phyloP scores from a whole-genome alignment of 92 coral and sea anemone species.

The Anthopleura xanthogrammica region DNA sequence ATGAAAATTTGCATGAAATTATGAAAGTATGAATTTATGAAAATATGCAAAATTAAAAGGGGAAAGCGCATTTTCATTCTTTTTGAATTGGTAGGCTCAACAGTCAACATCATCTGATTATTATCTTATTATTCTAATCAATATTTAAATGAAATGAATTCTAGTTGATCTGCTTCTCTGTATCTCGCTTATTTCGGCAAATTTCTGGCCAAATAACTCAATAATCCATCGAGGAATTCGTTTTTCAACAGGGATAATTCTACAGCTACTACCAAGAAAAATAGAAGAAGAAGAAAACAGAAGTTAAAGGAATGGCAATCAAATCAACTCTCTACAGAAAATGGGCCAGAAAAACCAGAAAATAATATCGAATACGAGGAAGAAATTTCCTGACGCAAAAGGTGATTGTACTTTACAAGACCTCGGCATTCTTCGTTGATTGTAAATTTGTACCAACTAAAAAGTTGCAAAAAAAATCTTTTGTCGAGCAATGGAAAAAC shows the following conservation, averaged over 20 bases:
- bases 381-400: neutral
- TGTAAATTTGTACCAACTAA: too few species aligned
- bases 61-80: too few species aligned
- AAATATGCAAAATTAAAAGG: too few species aligned
- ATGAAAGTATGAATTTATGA: too few species aligned
- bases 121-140: too few species aligned
- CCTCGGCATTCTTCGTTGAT: too few species aligned
- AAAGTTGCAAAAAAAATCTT: too few species aligned
- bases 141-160: too few species aligned
- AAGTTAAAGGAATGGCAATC: conserved; percentile 1
- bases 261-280: conserved; percentile 9
- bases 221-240: neutral
- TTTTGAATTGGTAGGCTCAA: too few species aligned
- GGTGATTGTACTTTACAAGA: neutral
- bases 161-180: neutral
- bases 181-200: neutral
- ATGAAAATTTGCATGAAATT: too few species aligned
- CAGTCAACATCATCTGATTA: too few species aligned
- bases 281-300: conserved; percentile 14
- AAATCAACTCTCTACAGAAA: neutral
- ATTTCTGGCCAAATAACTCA: too few species aligned
- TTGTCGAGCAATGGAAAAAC: neutral
- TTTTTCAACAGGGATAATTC: neutral
- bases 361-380: neutral
- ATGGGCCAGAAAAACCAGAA: neutral